Evolutionary conservation across 2,888 invertebrate genomes (phyloP).

Genomic region (Parapristionchus giblindavisi): DNA sequence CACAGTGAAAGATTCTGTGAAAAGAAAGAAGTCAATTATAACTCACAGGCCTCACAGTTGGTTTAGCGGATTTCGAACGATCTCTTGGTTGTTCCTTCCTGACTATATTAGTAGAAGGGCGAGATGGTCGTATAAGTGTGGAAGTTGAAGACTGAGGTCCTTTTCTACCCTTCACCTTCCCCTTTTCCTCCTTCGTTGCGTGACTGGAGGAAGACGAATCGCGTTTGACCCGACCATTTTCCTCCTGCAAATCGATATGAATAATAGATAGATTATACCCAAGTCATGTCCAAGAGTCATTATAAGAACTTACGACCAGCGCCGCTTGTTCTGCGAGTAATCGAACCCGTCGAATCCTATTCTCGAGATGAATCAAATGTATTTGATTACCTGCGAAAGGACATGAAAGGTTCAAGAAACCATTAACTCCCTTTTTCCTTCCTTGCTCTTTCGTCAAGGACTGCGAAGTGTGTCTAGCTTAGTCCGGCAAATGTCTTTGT

Average conservation of each 20-base stretch:
- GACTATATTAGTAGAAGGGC: not conserved
- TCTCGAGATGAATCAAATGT: constrained; percentile 16
- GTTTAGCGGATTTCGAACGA: constrained; percentile 10
- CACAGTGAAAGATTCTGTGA: not conserved
- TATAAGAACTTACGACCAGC: not conserved
- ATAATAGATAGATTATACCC: too few species aligned
- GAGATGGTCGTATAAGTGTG: not conserved
- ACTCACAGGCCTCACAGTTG: constrained; percentile 2
- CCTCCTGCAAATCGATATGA: constrained; percentile 26
- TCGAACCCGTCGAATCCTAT: constrained; percentile 7
- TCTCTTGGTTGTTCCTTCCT: not conserved
- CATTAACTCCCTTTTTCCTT: not conserved
- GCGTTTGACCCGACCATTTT: constrained; percentile 14
- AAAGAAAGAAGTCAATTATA: not conserved
- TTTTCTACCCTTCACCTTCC: not conserved
- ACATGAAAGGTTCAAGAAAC: not conserved
- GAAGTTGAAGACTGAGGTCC: too few species aligned
- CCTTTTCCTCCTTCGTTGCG: constrained; percentile 1
- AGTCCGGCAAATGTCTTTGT: too few species aligned
- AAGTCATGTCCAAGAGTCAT: too few species aligned
- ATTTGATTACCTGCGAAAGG: constrained; percentile 2
- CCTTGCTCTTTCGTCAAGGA: not conserved
- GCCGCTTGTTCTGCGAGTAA: constrained; percentile 5
- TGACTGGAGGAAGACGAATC: constrained; percentile 23
- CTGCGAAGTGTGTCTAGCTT: too few species aligned